phyloP scores from a whole-genome alignment of 1,140 invertebrate genomes.

The Drosophila gunungcola region DNA sequence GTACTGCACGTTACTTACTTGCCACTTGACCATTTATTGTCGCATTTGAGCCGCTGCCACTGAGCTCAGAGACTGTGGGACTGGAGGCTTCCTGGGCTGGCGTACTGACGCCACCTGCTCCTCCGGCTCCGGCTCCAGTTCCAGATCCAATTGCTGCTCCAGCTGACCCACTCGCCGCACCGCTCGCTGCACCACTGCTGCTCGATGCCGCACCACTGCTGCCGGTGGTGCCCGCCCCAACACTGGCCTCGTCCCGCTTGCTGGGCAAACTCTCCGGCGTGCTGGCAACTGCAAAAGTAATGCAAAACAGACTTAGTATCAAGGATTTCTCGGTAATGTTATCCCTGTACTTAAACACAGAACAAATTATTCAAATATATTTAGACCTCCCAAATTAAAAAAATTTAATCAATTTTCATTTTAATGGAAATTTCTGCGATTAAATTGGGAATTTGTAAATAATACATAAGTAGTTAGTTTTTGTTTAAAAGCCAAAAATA shows the following conservation, averaged over 20 bases:
- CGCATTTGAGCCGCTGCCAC: conserved; percentile 57
- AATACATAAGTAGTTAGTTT: too few species aligned
- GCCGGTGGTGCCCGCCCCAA: conserved; percentile 36
- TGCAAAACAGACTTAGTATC: conserved; percentile 30
- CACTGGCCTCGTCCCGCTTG: conserved; percentile 84
- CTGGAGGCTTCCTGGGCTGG: conserved; percentile 57
- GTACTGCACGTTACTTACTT: conserved; percentile 85
- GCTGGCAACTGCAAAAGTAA: conserved; percentile 86
- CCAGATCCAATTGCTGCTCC: conserved; percentile 31
- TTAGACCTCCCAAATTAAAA: too few species aligned
- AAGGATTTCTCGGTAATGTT: background rate
- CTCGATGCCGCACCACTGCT: conserved; percentile 26
- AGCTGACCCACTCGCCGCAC: conserved; percentile 32
- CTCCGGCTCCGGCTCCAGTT: conserved; percentile 25
- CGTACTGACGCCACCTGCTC: conserved; percentile 28
- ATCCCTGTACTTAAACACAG: background rate
- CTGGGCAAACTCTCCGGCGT: conserved; percentile 86
- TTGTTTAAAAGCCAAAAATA: too few species aligned
- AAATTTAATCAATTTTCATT: too few species aligned
- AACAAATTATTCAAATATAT: too few species aligned
- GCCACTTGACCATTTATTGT: conserved; percentile 87
- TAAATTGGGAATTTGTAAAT: too few species aligned
- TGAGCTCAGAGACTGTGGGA: conserved; percentile 56
- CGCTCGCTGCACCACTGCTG: conserved; percentile 28
- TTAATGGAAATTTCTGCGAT: too few species aligned